Percentiles rank a stretch among this genome's conserved stretches.
These are phyloP conservation scores for Harmothoe impar DNA, from an alignment of 2,888 invertebrate genomes.

Conservation along the genomic window DNA sequence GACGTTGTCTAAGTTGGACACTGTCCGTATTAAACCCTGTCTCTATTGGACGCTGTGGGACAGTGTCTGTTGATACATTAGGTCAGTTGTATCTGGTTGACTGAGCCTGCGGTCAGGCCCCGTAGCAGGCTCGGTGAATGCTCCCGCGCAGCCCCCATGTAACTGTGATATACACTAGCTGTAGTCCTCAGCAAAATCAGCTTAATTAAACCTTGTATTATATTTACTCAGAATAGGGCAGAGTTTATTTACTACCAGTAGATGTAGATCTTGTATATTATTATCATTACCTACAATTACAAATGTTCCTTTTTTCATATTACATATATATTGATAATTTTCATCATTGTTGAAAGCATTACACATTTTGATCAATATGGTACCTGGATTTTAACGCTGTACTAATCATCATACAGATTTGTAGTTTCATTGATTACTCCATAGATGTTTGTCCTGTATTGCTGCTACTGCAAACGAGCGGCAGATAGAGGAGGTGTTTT, in stretches of 20 bases:
- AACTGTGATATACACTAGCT: constrained; percentile 33
- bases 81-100: not conserved
- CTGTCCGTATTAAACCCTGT: too few relatives aligned
- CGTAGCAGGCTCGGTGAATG: not conserved
- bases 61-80: not conserved
- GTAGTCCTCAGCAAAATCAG: constrained; percentile 22
- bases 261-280: constrained; percentile 12
- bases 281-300: not conserved
- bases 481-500: not conserved
- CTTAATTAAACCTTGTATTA: constrained; percentile 24
- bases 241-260: constrained; percentile 24
- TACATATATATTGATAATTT: not conserved
- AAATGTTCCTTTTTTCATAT: constrained; percentile 11
- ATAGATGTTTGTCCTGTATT: not conserved
- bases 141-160: not conserved
- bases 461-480: not conserved
- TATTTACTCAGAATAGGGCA: not conserved
- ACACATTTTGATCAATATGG: not conserved
- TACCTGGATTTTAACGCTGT: not conserved
- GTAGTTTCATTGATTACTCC: not conserved
- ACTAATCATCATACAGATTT: not conserved
- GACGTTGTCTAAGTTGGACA: not conserved
- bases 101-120: not conserved
- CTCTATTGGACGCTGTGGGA: not conserved
- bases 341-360: not conserved